Base-by-base conservation (phyloP, 2,888 invertebrate species). In the Sericinus montela region DNA sequence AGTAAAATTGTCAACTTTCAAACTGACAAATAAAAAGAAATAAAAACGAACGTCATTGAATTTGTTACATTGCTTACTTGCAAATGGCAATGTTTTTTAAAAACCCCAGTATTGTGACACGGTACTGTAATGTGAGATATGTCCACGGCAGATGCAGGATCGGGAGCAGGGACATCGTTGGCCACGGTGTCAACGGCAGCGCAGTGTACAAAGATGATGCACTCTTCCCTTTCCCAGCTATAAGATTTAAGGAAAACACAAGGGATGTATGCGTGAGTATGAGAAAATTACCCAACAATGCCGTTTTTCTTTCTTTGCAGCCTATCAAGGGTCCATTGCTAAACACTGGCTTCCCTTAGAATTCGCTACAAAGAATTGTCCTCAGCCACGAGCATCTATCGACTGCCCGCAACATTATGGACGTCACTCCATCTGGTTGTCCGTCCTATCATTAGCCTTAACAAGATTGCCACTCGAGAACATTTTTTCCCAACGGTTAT, bases 141-240 rank as follows among this genome's bases (percentile, higher is more conserved):
- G 50, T 72, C 0, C 69, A 83, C 53, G 73, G 76, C 4, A 63
- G 70, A 35, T 72, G 73, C 48, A 68, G 83, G 23, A 90, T 90
- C 50, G 94, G 94, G 0, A 90, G 88, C 57, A 78, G 94, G 30
- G 93, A 94, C 61, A 88, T 92, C 55, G 93, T 94, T 1, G 93
- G 94, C 0, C 87, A 72, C 57, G 93, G 93, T 0, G 54, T 81
- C n/a, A 92, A 92, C 60, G 92, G 93, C 0, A 59, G 67, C 8
- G 83, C 90, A 0, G 79, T 63, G 53, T 94, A 94, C 62, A 78
- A 85, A 39, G 94, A 94, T 61, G 74, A 85, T 32, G 59, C 80
- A 0, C 89, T 85, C 41, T 90, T 86, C 54, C 93, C 94, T 0
- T 91, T 91, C 69, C 93, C 94, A 2, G 90, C 92, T 4, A 84